Evolutionary conservation across 2,888 invertebrate species (phyloP).

Genomic region (Noctua fimbriata): DNA sequence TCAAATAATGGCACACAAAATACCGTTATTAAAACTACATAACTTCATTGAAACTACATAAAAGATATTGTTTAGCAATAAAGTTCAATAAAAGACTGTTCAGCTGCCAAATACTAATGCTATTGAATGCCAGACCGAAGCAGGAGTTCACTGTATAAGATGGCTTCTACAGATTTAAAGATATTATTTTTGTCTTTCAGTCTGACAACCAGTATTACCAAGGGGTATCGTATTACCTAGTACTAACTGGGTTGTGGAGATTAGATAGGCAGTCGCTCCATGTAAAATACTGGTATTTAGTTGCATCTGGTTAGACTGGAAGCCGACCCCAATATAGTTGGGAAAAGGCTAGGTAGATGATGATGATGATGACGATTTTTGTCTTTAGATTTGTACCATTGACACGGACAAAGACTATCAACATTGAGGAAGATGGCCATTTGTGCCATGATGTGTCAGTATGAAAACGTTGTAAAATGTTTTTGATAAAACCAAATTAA

Average conservation of each 20-base stretch:
- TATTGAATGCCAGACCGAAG: background rate
- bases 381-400: background rate
- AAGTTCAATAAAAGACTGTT: slow-evolving; percentile 25
- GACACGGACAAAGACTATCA: background rate
- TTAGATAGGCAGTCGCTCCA: no score
- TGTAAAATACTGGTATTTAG: no score
- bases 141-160: background rate
- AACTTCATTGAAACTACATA: background rate
- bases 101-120: slow-evolving; percentile 22
- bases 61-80: slow-evolving; percentile 19
- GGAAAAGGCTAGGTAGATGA: no score
- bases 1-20: background rate
- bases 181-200: background rate
- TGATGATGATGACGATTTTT: no score
- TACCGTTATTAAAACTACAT: background rate
- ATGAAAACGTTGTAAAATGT: background rate
- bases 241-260: no score
- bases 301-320: no score
- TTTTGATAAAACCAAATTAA: no score
- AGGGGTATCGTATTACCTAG: no score
- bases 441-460: no score
- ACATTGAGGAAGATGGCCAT: background rate
- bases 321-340: no score
- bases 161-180: background rate
- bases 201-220: no score